These are phyloP conservation scores for Oreochromis niloticus DNA, from an alignment of 2,113 vertebrate genomes.

Conservation along the genomic window DNA sequence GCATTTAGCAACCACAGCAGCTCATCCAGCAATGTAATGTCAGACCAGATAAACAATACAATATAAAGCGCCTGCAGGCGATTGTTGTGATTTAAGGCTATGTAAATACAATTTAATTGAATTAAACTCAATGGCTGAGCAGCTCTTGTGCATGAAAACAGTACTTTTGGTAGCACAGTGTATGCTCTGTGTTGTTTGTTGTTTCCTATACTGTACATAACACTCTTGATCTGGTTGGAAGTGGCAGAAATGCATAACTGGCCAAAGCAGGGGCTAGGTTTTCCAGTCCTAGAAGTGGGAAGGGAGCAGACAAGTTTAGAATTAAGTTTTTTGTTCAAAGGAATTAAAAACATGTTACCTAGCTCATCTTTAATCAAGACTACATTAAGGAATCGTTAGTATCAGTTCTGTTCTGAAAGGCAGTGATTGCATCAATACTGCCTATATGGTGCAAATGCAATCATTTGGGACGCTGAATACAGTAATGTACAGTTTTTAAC, in stretches of 20 bases:
- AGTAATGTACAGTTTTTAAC: not conserved
- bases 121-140: not conserved
- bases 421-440: not conserved
- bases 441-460: not conserved
- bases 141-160: not conserved
- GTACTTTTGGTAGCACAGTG: fast-evolving
- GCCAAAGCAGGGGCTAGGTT: not conserved
- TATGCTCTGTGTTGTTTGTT: not conserved
- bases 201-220: not conserved
- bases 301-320: not conserved
- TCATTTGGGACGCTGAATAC: not conserved
- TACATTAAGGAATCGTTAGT: not conserved
- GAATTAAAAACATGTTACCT: not conserved
- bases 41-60: not conserved
- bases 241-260: not conserved
- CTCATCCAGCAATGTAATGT: not conserved
- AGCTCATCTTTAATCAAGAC: not conserved
- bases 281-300: not conserved
- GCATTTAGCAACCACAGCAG: not conserved
- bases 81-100: no score
- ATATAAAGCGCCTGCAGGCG: no score
- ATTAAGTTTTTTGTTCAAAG: not conserved
- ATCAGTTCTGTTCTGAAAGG: not conserved
- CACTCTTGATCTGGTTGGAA: not conserved
- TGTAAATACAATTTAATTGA: not conserved